Evolutionary conservation across 2,888 invertebrate genomes (phyloP).

Genomic region (Serripes groenlandicus): DNA sequence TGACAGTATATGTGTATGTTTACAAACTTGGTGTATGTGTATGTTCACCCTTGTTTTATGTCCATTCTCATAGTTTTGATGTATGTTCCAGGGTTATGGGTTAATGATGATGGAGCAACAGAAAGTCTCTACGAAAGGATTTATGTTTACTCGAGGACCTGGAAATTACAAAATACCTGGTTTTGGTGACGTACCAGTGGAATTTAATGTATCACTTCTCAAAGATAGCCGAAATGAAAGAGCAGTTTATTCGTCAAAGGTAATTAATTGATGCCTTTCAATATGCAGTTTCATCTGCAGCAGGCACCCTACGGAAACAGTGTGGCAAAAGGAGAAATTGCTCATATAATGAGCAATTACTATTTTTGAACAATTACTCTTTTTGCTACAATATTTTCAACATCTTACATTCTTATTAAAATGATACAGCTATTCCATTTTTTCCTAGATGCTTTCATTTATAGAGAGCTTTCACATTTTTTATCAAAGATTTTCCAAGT

Average conservation of each 20-base stretch:
- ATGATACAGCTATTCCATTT: too few relatives aligned
- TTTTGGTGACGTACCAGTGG: conserved; percentile 95
- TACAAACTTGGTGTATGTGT: too few relatives aligned
- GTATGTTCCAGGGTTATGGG: conserved; percentile 91
- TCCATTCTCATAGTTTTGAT: background rate
- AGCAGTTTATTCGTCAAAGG: conserved; percentile 98
- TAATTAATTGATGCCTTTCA: conserved; percentile 83
- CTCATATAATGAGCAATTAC: too few relatives aligned
- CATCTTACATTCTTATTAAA: too few relatives aligned
- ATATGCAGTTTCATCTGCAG: background rate
- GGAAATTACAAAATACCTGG: conserved; percentile 98
- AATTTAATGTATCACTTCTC: conserved; percentile 96
- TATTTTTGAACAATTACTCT: too few relatives aligned
- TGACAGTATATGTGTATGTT: too few relatives aligned
- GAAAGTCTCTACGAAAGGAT: conserved; percentile 94
- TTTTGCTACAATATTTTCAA: too few relatives aligned
- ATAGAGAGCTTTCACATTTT: too few relatives aligned
- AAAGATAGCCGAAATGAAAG: conserved; percentile 96
- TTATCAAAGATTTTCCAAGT: too few relatives aligned
- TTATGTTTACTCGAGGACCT: conserved; percentile 94
- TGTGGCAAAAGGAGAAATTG: background rate
- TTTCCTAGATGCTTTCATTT: too few relatives aligned
- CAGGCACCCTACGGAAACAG: background rate
- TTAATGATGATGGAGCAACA: conserved; percentile 96
- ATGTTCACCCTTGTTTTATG: background rate